Conservation (phyloP, 2,888 invertebrate genomes). For the Tipula vernalis region DNA sequence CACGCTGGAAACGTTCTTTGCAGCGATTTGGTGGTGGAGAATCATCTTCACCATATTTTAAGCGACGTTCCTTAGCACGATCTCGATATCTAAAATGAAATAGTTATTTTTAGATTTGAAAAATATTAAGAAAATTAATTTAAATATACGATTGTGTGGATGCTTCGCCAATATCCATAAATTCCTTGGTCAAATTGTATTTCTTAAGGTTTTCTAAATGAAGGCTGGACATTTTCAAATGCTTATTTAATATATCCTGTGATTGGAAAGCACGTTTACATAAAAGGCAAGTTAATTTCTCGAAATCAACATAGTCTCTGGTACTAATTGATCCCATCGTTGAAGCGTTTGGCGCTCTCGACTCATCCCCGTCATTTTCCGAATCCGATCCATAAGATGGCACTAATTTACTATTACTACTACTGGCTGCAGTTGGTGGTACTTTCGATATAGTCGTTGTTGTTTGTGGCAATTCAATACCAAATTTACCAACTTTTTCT, state of each 20-base stretch:
- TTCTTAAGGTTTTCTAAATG: slow-evolving; percentile 75
- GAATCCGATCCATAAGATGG: slow-evolving; percentile 71
- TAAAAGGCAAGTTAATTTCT: slow-evolving; percentile 80
- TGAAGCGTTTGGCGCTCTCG: neutral
- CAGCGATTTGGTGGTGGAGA: slow-evolving; percentile 59
- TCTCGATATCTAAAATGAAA: slow-evolving; percentile 58
- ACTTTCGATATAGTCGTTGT: neutral
- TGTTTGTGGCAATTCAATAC: slow-evolving; percentile 25
- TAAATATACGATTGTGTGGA: neutral
- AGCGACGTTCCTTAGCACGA: slow-evolving; percentile 86
- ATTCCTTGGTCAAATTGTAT: slow-evolving; percentile 25
- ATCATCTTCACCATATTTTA: slow-evolving; percentile 85
- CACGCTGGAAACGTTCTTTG: slow-evolving; percentile 59
- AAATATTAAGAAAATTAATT: neutral
- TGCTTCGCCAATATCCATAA: neutral
- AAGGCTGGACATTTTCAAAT: slow-evolving; percentile 84
- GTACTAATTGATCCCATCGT: slow-evolving; percentile 37
- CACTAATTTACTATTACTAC: slow-evolving; percentile 43
- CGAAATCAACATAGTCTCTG: slow-evolving; percentile 73
- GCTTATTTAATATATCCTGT: slow-evolving; percentile 76
- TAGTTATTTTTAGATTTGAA: neutral
- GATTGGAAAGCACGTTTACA: slow-evolving; percentile 93
- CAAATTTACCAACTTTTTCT: slow-evolving; percentile 30
- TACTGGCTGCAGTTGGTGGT: slow-evolving; percentile 16
- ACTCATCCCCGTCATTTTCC: slow-evolving; percentile 25